These are phyloP conservation scores for Luffia ferchaultella DNA, from an alignment of 2,888 invertebrate species.

Conservation along the genomic window DNA sequence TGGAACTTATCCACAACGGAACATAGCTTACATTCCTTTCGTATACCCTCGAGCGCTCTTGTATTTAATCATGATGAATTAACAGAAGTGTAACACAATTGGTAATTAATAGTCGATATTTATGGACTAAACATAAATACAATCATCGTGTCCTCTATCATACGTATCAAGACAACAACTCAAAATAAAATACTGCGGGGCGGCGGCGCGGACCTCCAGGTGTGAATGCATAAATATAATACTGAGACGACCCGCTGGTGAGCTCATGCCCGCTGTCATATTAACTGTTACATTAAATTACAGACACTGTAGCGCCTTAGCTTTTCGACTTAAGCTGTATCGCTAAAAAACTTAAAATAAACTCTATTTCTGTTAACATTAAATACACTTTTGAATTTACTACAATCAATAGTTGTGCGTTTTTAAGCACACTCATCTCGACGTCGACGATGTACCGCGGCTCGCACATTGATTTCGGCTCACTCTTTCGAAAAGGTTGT, in stretches of 20 bases:
- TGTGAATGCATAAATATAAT: slow-evolving; percentile 64
- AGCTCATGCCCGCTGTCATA: slow-evolving; percentile 63
- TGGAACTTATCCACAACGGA: no score
- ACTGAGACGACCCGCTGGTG: slow-evolving; percentile 60
- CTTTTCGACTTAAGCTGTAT: not conserved
- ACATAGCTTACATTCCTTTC: not conserved
- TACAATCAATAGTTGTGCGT: not conserved
- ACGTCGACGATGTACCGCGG: slow-evolving; percentile 40
- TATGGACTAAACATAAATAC: slow-evolving; percentile 54
- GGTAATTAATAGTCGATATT: slow-evolving; percentile 60
- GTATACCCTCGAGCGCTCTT: slow-evolving; percentile 15
- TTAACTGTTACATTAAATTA: slow-evolving; percentile 68
- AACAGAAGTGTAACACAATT: slow-evolving; percentile 54
- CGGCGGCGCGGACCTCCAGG: slow-evolving; percentile 53
- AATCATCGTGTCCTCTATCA: slow-evolving; percentile 28
- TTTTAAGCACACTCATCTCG: not conserved
- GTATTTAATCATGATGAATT: slow-evolving; percentile 55
- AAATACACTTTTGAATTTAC: not conserved
- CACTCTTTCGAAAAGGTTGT: slow-evolving; percentile 42
- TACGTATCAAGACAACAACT: slow-evolving; percentile 39
- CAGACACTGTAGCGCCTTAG: slow-evolving; percentile 38
- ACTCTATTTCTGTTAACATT: not conserved
- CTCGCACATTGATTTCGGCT: slow-evolving; percentile 66
- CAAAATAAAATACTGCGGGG: slow-evolving; percentile 45
- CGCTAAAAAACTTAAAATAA: not conserved